Evolutionary conservation across 2,888 invertebrate genomes (phyloP), one percentile per base, ranked within the genome.

Genomic region (Dasypolia templi): DNA sequence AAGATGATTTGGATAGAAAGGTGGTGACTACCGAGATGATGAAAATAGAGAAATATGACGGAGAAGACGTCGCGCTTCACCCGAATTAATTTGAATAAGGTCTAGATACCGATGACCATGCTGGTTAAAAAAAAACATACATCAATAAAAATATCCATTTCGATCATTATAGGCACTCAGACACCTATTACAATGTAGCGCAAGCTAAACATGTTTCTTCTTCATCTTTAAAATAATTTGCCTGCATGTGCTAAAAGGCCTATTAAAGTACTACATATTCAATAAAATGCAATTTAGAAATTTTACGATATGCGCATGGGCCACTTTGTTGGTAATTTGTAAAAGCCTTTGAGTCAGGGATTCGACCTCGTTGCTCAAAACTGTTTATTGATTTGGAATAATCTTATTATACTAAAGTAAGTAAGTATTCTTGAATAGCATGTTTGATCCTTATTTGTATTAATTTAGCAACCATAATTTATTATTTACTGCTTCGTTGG

Each of bases 241-340:
- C 55, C 39, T 22, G 56, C 55, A 51, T 42, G 12, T 58, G 74
- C 49, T 51, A 46, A 19, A 63, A 12, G 26, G 44, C 42, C 44
- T 75, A 72, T 81, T 82, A 80, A 71, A 62, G 11, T 64, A n/a
- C n/a, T n/a, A n/a, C n/a, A n/a, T n/a, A 68, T 72, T 56, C n/a
- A 81, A 71, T 81, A 58, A 77, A 81, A 75, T 75, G 63, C 69
- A 78, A 75, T 77, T 75, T 72, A 72, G 64, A 78, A 81, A 77
- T 61, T 80, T 86, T 70, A 85, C 62, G 46, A 70, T 56, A 68
- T 67, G 46, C 63, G 53, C 51, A 74, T 65, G 59, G 49, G 32
- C 35, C 32, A 58, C n/a, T 72, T 79, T 63, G 64, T 59, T 32
- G 46, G 46, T 51, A 66, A 77, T 77, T 83, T 70, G 63, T 55